Evolutionary conservation across 2,113 vertebrate genomes (phyloP), one percentile per base, ranked within the genome.

Genomic region (Calyptommatus sinebrachiatus): DNA sequence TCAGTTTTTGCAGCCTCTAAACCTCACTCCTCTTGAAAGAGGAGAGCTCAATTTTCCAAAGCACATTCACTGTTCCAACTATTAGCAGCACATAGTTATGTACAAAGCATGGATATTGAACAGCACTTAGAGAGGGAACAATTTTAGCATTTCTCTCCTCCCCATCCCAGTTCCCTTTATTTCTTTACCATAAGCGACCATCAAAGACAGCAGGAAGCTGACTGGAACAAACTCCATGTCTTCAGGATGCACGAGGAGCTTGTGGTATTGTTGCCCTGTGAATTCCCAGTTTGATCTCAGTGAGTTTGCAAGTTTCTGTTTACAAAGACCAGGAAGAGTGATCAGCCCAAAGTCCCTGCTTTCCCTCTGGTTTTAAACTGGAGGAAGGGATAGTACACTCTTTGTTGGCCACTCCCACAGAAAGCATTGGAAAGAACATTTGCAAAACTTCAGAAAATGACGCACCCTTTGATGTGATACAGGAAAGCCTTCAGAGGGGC

Each of bases 401-500:
- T 12, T 28, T 24, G 61, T 20, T 70, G 20, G 77, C 77, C 65
- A 26, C 79, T 46, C 63, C 79, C 35, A 26, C 41, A 20, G 22
- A 21, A 61, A 46, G 50, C 16, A 28, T 10, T 29, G 50, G 50
- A 22, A 31, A 22, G 46, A 68, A 45, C 14, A 18, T 73, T 28
- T 61, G 66, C 65, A 75, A 48, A 60, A 81, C 20, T 61, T 69
- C 48, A 29, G 50, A 24, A 12, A 12, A 11, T 81, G 79, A 81
- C 65, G 46, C 77, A 28, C 67, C 16, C 65, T 1, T 14, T 28
- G 73, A 67, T 61, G 53, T 24, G 53, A 45, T 6, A 1, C 72
- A 31, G 79, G 65, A 81, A 81, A 53, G 5, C 53, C 53, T 57
- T 57, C 53, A 3, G 20, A 11, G 48, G 65, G 14, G 29, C 22